Evolutionary conservation across 2,797 vertebrate species (phyloP).

Genomic region (Falco novaeseelandiae): DNA sequence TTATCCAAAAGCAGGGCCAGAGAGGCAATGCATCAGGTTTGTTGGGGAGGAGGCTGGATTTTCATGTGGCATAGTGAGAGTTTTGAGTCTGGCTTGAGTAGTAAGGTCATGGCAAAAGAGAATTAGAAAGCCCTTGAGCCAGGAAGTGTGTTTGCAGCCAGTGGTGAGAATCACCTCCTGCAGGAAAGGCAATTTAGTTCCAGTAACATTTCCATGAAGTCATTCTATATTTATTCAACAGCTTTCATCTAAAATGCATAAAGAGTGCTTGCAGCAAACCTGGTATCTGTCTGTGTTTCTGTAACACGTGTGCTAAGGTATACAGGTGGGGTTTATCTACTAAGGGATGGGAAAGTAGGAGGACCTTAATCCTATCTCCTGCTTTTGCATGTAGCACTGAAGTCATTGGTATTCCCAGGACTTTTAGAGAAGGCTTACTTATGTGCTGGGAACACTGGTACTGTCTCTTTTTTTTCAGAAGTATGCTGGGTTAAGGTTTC

Average conservation of each 20-base stretch:
- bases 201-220: background rate
- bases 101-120: background rate
- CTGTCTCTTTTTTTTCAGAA: background rate
- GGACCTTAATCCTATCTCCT: background rate
- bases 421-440: background rate
- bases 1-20: background rate
- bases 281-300: background rate
- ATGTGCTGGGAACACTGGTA: background rate
- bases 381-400: background rate
- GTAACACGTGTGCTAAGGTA: background rate
- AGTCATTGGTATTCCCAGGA: background rate
- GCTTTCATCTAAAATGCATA: background rate
- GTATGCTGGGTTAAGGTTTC: background rate
- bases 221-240: background rate
- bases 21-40: background rate
- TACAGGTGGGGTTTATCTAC: background rate
- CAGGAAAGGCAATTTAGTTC: background rate
- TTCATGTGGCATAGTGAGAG: background rate
- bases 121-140: background rate
- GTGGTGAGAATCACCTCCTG: background rate
- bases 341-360: background rate
- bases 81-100: background rate
- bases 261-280: background rate
- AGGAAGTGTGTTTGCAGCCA: background rate
- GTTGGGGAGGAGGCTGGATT: background rate